phyloP scores from a whole-genome alignment of 2,888 invertebrate species.

The Zelleria hepariella region DNA sequence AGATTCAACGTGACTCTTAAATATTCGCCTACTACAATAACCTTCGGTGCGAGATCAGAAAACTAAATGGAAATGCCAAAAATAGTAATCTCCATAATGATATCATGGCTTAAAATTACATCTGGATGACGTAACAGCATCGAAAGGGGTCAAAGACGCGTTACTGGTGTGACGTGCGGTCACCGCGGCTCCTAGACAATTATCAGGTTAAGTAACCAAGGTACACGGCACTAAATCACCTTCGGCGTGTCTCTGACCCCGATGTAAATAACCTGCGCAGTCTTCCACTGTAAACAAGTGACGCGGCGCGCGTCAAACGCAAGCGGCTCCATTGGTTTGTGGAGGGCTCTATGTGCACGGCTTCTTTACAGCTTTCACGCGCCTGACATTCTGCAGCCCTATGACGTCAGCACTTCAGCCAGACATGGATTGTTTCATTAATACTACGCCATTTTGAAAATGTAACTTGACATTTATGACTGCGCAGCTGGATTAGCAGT shows the following conservation, averaged over 20 bases:
- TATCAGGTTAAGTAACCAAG: conserved; percentile 49
- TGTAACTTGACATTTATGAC: too few relatives aligned
- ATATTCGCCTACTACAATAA: not conserved
- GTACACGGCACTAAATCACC: conserved; percentile 38
- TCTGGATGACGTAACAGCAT: conserved; percentile 26
- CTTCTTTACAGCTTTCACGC: not conserved
- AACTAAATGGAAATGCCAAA: not conserved
- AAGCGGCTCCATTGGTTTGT: not conserved
- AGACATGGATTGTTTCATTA: too few relatives aligned
- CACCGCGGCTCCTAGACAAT: conserved; percentile 14
- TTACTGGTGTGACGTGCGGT: conserved; percentile 34
- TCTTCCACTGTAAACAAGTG: conserved; percentile 61
- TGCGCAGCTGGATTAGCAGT: too few relatives aligned
- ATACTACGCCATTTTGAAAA: too few relatives aligned
- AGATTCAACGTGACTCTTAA: not conserved
- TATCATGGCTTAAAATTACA: not conserved
- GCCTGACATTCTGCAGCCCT: not conserved
- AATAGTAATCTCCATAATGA: not conserved
- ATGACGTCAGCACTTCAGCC: not conserved
- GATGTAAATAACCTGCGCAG: conserved; percentile 67
- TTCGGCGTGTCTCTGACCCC: conserved; percentile 70
- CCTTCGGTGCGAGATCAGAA: too few relatives aligned
- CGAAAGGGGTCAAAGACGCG: conserved; percentile 65
- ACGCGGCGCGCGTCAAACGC: conserved; percentile 60
- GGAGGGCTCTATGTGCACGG: not conserved